Evolutionary conservation across 2,797 vertebrate genomes (phyloP).

Genomic region (Sarcoramphus papa): DNA sequence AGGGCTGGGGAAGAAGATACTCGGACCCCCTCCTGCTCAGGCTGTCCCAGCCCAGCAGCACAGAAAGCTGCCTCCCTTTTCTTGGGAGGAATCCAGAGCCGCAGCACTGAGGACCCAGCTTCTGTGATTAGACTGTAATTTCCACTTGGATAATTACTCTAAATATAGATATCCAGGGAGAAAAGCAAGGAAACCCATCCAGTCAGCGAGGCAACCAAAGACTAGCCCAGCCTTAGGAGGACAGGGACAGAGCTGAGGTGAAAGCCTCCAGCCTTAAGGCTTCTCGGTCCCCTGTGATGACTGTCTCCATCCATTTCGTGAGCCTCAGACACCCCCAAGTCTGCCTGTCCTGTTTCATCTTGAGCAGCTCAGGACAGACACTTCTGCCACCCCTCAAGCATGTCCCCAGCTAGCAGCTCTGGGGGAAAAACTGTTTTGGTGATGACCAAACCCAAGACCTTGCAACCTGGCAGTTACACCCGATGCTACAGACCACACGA

Average conservation of each 20-base stretch:
- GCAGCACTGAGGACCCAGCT: not conserved
- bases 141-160: not conserved
- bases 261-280: not conserved
- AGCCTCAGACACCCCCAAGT: not conserved
- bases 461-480: not conserved
- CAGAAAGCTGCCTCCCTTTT: not conserved
- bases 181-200: not conserved
- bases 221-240: not conserved
- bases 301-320: accelerated
- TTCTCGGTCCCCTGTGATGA: not conserved
- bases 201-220: not conserved
- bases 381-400: not conserved
- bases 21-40: not conserved
- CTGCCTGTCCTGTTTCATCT: accelerated
- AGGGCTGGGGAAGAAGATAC: not conserved
- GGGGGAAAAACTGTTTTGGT: not conserved
- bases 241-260: not conserved
- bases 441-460: not conserved
- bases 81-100: too few species aligned
- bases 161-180: not conserved
- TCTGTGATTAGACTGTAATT: not conserved
- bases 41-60: not conserved
- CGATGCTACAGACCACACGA: accelerated
- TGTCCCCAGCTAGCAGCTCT: not conserved
- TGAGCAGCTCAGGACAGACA: not conserved